Evolutionary conservation across 2,113 vertebrate genomes (phyloP), one percentile per base, ranked within the genome.

Genomic region (Catharus minimus): DNA sequence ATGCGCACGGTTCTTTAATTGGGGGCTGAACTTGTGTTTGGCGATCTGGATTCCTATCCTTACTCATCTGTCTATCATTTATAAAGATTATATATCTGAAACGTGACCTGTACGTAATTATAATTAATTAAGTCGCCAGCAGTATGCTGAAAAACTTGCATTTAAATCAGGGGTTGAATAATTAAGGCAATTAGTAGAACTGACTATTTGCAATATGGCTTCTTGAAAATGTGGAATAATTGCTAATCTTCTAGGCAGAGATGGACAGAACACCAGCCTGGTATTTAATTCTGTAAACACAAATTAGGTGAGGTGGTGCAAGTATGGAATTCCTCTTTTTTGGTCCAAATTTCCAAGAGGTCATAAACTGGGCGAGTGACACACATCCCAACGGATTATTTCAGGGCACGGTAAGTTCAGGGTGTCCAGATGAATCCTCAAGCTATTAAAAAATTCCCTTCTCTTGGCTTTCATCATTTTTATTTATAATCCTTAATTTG

Each of bases 71-170:
- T 94, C 92, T 96, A 94, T 96, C 96, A 96, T 97, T 96, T 95
- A n/a, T 94, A 96, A 94, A 95, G 94, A 97, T 96, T 97, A 97
- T 88, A 89, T 73, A 82, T 95, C 95, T 81, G 89, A 95, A 97
- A 96, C 80, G 92, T 96, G 97, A 97, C 87, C 86, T 95, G 80
- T 89, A 64, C 94, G 7, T 96, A 97, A 97, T 97, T 97, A 98
- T 93, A 95, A 95, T 93, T 97, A 95, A 97, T 97, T 98, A 98
- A 97, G 95, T 97, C 94, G 64, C 96, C 97, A 95, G 92, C 95
- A 97, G 96, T 94, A 94, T 92, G 97, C 95, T 97, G 97, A 96
- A 96, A 97, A 96, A 96, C 96, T 95, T 94, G 97, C 94, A 92
- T 96, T 96, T 96, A 96, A 97, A 97, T 97, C 95, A 96, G 95